Evolutionary conservation across 2,888 invertebrate genomes (phyloP), one percentile per base, ranked within the genome.

Genomic region (Limenitis camilla): DNA sequence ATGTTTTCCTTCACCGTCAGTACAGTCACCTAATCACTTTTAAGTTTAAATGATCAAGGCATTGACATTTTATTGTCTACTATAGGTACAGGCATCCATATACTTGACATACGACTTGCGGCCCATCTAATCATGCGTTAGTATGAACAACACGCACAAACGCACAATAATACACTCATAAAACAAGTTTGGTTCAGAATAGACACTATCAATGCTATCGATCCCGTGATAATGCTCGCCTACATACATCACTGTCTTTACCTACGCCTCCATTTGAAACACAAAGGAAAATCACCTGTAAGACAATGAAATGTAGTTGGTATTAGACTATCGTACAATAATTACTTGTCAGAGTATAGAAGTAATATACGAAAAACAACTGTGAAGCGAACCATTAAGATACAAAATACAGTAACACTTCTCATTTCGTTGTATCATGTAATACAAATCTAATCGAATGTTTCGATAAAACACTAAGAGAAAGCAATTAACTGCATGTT

Each of bases 371-470:
- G 9, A 40, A 44, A 53, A 27, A n/a, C 11, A 6, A 49, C 43
- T 53, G 31, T 19, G 28, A 31, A 8, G 6, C 9, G n/a, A 8
- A 40, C 5, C 2, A 0, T 28, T 10, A 50, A 32, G 38, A 19
- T 33, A 44, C 29, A 50, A 11, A 33, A 33, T 43, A n/a, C 9
- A 10, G 40, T 9, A 40, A 19, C 32, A 43, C 31, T 45, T 52
- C 19, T 19, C 33, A 36, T 35, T 43, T 40, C 40, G 41, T 45
- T 42, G 46, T 45, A 49, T 33, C 47, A 30, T 39, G 43, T 29
- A 40, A 41, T 41, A 52, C 49, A 49, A 49, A 49, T 49, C 51
- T 58, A 56, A 58, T 56, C 51, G 49, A 53, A 58, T 53, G 48
- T 46, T 45, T 53, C 52, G 44, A 54, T 46, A 56, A 49, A 50